Conservation (phyloP, 2,888 invertebrate species). For the Coenonympha arcania region DNA sequence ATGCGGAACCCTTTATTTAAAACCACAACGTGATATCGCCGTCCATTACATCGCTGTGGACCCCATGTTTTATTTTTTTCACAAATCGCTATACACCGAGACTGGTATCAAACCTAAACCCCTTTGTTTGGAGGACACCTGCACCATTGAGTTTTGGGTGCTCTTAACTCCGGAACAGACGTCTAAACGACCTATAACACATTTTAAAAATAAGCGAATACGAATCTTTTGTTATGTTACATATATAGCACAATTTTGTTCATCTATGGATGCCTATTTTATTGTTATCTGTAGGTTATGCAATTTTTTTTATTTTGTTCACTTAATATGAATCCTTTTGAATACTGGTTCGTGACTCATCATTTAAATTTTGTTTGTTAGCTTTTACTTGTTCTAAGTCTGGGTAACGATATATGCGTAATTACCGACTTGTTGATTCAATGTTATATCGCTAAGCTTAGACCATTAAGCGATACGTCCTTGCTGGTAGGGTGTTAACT, state of each 20-base stretch:
- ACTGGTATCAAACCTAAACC: conserved; percentile 58
- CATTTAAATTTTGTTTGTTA: conserved; percentile 9
- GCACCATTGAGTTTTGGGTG: conserved; percentile 64
- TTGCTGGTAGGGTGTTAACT: too few relatives aligned
- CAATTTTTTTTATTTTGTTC: conserved; percentile 38
- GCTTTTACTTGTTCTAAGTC: conserved; percentile 13
- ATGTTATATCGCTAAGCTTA: too few relatives aligned
- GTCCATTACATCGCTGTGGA: conserved; percentile 16
- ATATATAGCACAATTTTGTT: conserved; percentile 17
- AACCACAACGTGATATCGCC: conserved; percentile 12
- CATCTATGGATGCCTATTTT: conserved; percentile 11
- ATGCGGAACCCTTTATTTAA: conserved; percentile 22
- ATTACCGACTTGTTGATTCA: too few relatives aligned
- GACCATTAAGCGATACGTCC: too few relatives aligned
- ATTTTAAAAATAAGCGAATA: conserved; percentile 5
- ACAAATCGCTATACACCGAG: conserved; percentile 54
- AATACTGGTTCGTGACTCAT: conserved; percentile 14
- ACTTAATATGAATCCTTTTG: conserved; percentile 5
- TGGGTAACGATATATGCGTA: too few relatives aligned
- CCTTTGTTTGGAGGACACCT: conserved; percentile 68
- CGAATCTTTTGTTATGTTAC: neutral
- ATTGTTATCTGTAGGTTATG: conserved; percentile 30
- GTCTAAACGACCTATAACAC: conserved; percentile 34
- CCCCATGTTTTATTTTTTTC: conserved; percentile 33
- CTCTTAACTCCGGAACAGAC: conserved; percentile 53